Percentiles rank a stretch among this genome's conserved stretches.
Conservation (phyloP, 2,888 invertebrate species). For the Campaea margaritaria region DNA sequence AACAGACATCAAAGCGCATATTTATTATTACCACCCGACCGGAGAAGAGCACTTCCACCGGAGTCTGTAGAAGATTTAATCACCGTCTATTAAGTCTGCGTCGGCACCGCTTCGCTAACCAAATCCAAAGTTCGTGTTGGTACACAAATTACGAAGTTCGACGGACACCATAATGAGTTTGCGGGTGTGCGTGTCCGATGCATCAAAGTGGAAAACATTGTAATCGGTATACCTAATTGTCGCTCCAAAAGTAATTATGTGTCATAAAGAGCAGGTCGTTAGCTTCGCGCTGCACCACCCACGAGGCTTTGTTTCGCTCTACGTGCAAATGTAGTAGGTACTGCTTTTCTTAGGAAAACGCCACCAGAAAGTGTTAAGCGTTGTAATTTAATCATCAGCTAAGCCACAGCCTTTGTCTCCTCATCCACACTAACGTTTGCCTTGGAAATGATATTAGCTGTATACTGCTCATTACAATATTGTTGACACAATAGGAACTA, state of each 20-base stretch:
- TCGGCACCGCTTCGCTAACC: conserved; percentile 53
- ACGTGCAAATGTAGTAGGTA: background rate
- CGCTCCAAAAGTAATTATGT: conserved; percentile 62
- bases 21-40: conserved; percentile 70
- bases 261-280: conserved; percentile 63
- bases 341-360: too few species aligned
- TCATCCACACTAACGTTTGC: conserved; percentile 2
- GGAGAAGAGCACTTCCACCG: conserved; percentile 55
- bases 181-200: conserved; percentile 43
- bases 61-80: conserved; percentile 61
- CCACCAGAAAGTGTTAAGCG: background rate
- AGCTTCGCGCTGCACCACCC: conserved; percentile 45
- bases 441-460: conserved; percentile 17
- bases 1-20: conserved; percentile 75
- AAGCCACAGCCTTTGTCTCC: background rate
- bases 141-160: conserved; percentile 50
- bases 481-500: conserved; percentile 27
- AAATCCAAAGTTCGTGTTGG: conserved; percentile 51
- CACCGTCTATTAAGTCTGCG: conserved; percentile 54
- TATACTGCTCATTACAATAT: conserved; percentile 11
- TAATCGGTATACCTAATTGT: conserved; percentile 60
- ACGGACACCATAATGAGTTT: conserved; percentile 33
- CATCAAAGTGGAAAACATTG: conserved; percentile 57
- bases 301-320: conserved; percentile 29
- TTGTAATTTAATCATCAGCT: background rate